Evolutionary conservation across 2,888 invertebrate species (phyloP), one percentile per base, ranked within the genome.

Genomic region (Sipunculus nudus): DNA sequence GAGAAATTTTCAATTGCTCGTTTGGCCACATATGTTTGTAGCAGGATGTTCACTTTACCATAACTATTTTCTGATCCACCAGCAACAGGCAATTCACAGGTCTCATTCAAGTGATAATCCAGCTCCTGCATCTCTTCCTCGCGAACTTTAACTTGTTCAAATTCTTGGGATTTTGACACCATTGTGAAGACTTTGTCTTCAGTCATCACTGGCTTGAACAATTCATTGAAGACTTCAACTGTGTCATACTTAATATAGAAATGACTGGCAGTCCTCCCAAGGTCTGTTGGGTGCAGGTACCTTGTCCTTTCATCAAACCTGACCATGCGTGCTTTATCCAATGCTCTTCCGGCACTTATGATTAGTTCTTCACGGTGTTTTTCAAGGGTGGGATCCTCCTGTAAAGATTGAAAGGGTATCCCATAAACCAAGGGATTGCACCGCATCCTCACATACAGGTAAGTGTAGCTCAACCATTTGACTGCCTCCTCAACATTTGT

Each of bases 221-320:
- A 87, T 67, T 94, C 92, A 84, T 96, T 95, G 84, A 97, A 94
- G 23, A 91, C 89, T 81, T 95, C 92, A 73, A 99, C 92, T 0
- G 98, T 98, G 73, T 94, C 94, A 79, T 93, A 92, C 63, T 96
- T 97, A 63, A 99, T 93, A 84, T 99, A 99, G 85, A 92, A 99
- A 83, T 97, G 94, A 79, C 96, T 96, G 0, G 99, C 96, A 16
- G 95, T 98, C 56, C 99, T 88, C 0, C 99, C 99, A 67, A 96
- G 86, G 84, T 98, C 95, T 55, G 86, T 86, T 2, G 85, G 72
- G 39, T 72, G 65, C 61, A 85, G 70, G 59, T 78, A 78, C 6
- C 93, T 93, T 0, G 93, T 92, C 55, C 89, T 86, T 60, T 90
- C 88, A 81, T 94, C 93, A 80, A 91, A 99, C 0, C 98, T 88